Evolutionary conservation across 2,113 vertebrate species (phyloP).

Genomic region (Syrrhaptes paradoxus): DNA sequence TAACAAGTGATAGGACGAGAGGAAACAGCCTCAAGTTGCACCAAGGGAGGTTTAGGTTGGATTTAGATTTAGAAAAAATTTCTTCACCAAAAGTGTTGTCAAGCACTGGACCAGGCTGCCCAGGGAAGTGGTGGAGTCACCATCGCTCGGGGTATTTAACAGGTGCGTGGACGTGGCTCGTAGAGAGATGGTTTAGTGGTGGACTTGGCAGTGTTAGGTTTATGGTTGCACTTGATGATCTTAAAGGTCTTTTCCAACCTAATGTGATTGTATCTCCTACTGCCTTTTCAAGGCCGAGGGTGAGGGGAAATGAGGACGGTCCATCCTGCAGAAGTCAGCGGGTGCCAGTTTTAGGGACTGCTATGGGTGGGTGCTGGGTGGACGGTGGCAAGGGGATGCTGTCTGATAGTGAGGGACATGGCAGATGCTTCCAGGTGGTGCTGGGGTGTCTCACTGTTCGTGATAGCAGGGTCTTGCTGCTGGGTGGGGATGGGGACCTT

Average conservation of each 20-base stretch:
- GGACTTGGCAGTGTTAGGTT: too few relatives aligned
- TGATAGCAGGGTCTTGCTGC: neutral
- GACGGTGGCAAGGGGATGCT: rapidly evolving
- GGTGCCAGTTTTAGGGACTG: neutral
- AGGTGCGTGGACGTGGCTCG: too few relatives aligned
- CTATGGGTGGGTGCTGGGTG: neutral
- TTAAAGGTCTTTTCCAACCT: neutral
- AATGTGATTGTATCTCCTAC: neutral
- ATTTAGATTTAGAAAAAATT: too few relatives aligned
- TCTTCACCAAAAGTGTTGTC: too few relatives aligned
- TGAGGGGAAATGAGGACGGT: neutral
- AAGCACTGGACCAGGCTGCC: too few relatives aligned
- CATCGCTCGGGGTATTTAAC: too few relatives aligned
- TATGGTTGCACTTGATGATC: too few relatives aligned
- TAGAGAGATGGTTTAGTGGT: too few relatives aligned
- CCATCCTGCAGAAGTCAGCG: neutral
- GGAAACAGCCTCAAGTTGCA: too few relatives aligned
- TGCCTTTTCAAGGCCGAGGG: neutral
- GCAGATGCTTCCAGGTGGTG: neutral
- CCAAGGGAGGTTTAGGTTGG: too few relatives aligned
- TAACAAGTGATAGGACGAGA: too few relatives aligned
- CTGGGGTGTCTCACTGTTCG: neutral
- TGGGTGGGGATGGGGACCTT: neutral
- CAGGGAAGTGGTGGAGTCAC: too few relatives aligned
- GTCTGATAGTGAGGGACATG: neutral